phyloP scores from a whole-genome alignment of 1,140 invertebrate species.

The Oedothorax gibbosus region DNA sequence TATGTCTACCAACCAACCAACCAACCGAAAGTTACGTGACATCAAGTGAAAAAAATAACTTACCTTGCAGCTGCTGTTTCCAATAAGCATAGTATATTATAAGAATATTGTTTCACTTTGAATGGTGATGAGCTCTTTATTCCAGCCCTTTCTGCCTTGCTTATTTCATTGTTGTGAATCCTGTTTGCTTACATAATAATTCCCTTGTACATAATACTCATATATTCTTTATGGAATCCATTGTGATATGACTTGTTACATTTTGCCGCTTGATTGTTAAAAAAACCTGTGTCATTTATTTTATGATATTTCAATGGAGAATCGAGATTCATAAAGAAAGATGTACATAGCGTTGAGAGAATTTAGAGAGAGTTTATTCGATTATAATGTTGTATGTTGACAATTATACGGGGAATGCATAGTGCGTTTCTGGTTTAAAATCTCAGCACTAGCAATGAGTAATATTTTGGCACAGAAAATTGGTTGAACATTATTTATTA shows the following conservation, averaged over 20 bases:
- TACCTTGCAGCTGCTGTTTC: no score
- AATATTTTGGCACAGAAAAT: no score
- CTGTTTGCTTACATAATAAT: slow-evolving; percentile 31
- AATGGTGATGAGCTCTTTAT: neutral
- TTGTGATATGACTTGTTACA: slow-evolving; percentile 56
- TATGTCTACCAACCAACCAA: no score
- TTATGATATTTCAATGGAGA: slow-evolving; percentile 3
- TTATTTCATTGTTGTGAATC: slow-evolving; percentile 40
- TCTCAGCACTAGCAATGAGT: slow-evolving; percentile 12
- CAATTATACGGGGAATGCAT: no score
- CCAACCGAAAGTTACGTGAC: no score
- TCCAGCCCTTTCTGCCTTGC: slow-evolving; percentile 52
- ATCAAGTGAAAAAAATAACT: no score
- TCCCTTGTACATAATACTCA: slow-evolving; percentile 44
- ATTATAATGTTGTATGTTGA: neutral
- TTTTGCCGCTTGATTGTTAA: slow-evolving; percentile 53
- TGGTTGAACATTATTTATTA: no score
- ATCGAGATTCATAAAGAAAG: neutral
- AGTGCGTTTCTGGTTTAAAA: neutral
- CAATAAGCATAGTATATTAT: no score
- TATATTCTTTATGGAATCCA: slow-evolving; percentile 54
- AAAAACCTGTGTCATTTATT: slow-evolving; percentile 23
- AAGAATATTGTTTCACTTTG: no score
- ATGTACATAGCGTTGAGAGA: slow-evolving; percentile 31
- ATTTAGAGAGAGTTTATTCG: slow-evolving; percentile 31